phyloP scores from a whole-genome alignment of 2,113 vertebrate genomes.

The Tragelaphus buxtoni region DNA sequence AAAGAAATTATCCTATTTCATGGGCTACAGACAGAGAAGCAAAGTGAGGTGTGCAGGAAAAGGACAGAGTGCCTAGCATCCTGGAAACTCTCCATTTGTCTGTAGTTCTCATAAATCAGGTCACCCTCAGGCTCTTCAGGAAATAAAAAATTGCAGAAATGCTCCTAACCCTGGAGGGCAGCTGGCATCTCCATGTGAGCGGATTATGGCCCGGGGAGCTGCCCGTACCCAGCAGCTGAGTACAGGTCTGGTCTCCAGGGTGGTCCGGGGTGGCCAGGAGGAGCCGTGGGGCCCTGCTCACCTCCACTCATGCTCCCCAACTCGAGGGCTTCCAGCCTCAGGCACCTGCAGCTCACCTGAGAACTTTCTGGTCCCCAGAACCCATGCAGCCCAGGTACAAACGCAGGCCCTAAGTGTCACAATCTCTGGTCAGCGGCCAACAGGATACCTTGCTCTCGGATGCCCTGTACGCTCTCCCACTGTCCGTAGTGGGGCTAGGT shows the following conservation, averaged over 20 bases:
- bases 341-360: background rate
- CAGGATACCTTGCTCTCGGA: fast-evolving
- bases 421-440: background rate
- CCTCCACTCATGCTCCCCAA: fast-evolving
- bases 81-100: background rate
- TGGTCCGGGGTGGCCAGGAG: background rate
- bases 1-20: background rate
- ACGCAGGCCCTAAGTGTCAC: background rate
- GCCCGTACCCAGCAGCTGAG: too few relatives aligned
- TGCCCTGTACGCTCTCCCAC: background rate
- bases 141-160: background rate
- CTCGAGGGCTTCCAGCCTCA: background rate
- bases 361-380: background rate
- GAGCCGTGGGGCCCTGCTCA: fast-evolving
- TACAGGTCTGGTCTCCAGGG: fast-evolving
- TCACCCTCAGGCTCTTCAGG: background rate
- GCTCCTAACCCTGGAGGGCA: background rate
- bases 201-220: too few relatives aligned
- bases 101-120: background rate
- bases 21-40: background rate
- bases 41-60: background rate
- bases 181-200: background rate
- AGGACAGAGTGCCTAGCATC: background rate
- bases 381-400: fast-evolving
- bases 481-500: background rate